Evolutionary conservation across 1,140 invertebrate species (phyloP), one percentile per base, ranked within the genome.

Genomic region (Bombus consobrinus): DNA sequence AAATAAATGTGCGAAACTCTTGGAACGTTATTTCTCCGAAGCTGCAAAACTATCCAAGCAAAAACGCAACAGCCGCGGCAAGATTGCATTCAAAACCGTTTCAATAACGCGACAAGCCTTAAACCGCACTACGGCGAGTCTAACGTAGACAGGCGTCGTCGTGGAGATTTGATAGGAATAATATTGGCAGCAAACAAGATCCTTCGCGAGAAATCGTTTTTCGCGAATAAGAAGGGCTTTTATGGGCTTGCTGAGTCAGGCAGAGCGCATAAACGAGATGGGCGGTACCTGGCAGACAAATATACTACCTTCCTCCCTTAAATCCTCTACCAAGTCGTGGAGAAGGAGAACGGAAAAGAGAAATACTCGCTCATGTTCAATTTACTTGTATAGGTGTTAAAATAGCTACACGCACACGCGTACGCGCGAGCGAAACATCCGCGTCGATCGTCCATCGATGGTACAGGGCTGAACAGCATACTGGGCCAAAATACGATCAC

Each of bases 191-290:
- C 81, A 90, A 87, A 90, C 86, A 88, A 88, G 89, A 91, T 92
- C 86, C 90, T 90, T 88, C 86, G 91, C 90, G 90, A 91, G 87
- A 93, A 93, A 93, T 93, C 92, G 92, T 91, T 92, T 89, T 90
- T 89, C 87, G 86, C 92, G 91, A 93, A 87, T 91, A 90, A 88
- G 90, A 92, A 89, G 87, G 75, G 87, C 91, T 92, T 89, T 92
- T 89, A 91, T 86, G 90, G 87, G 85, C 81, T 90, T 84, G 91
- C 91, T 94, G 93, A 94, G 89, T 93, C 91, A 93, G 92, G 83
- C 90, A 90, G 92, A 91, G 89, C 90, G 89, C 92, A 91, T 92
- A 94, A 94, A 94, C 93, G 93, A 94, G 93, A 92, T 94, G 93
- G 94, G 94, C 94, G 94, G 93, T 93, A 90, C 93, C 93, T 92